Percentiles rank a stretch among this genome's conserved stretches.
Evolutionary conservation across 2,888 invertebrate species (phyloP).

Genomic region (Sphaerophoria taeniata): DNA sequence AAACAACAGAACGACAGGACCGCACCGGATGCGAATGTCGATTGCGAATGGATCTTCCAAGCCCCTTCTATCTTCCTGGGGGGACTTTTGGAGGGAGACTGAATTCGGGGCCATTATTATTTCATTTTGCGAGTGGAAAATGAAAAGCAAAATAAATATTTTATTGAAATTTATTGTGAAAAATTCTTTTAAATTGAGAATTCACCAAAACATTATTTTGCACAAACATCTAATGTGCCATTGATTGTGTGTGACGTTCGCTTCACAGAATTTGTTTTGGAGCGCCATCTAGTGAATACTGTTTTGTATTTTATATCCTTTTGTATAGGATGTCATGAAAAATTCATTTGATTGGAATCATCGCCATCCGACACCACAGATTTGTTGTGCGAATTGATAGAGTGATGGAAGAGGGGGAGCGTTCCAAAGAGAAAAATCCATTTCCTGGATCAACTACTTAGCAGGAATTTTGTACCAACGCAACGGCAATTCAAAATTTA

Average conservation of each 20-base stretch:
- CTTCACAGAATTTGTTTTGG: slow-evolving; percentile 22
- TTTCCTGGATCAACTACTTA: too few relatives aligned
- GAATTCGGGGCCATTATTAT: slow-evolving; percentile 63
- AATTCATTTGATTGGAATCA: slow-evolving; percentile 70
- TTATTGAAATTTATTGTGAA: slow-evolving; percentile 73
- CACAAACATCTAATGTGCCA: not conserved
- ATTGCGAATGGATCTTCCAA: slow-evolving; percentile 57
- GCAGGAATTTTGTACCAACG: too few relatives aligned
- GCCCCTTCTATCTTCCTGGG: slow-evolving; percentile 11
- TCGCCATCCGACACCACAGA: slow-evolving; percentile 34
- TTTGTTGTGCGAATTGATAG: not conserved
- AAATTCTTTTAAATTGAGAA: slow-evolving; percentile 73
- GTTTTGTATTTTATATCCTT: not conserved
- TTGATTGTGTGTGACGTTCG: not conserved
- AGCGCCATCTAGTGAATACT: slow-evolving; percentile 20
- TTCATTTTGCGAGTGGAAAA: slow-evolving; percentile 65
- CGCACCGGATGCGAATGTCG: slow-evolving; percentile 66
- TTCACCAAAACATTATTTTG: slow-evolving; percentile 50
- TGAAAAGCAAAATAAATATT: slow-evolving; percentile 72
- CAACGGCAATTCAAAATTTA: too few relatives aligned
- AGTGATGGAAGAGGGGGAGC: too few relatives aligned
- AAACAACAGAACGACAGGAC: not conserved
- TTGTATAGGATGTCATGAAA: slow-evolving; percentile 62
- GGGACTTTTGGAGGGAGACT: not conserved
- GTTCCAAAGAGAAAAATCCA: not conserved